phyloP scores from a whole-genome alignment of 2,797 vertebrate species.

The Hoplostethus mediterraneus region DNA sequence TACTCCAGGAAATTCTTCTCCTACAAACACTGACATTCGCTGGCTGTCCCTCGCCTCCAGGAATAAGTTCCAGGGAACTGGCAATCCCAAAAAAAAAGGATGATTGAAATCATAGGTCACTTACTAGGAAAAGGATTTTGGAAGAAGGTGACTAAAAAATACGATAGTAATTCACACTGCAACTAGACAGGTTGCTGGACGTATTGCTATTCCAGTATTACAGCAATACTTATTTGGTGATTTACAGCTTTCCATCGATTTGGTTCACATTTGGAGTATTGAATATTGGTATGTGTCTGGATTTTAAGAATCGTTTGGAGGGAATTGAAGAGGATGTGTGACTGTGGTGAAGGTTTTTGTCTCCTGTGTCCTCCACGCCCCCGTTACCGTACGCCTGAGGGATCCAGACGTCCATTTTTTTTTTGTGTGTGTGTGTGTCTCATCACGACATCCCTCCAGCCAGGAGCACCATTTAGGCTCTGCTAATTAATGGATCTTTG shows the following conservation, averaged over 20 bases:
- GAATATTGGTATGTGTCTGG: constrained; percentile 5
- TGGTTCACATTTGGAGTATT: constrained; percentile 11
- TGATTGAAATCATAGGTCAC: background rate
- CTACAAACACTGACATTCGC: constrained; percentile 30
- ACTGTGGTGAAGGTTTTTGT: constrained; percentile 3
- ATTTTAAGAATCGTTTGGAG: constrained; percentile 31
- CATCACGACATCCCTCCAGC: constrained; percentile 63
- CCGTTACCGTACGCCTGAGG: constrained; percentile 11
- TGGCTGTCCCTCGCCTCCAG: too few relatives aligned
- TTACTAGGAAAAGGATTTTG: too few relatives aligned
- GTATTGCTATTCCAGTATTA: too few relatives aligned
- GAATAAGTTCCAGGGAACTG: too few relatives aligned
- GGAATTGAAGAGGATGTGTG: constrained; percentile 25
- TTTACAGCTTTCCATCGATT: background rate
- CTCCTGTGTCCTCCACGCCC: constrained; percentile 49
- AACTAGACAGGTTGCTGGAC: too few relatives aligned
- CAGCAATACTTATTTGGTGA: too few relatives aligned
- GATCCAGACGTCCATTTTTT: constrained; percentile 33
- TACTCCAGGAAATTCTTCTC: constrained; percentile 63
- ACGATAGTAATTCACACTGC: too few relatives aligned
- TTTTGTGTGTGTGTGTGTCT: constrained; percentile 39
- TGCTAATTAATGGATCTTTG: constrained; percentile 77
- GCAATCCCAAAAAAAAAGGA: too few relatives aligned
- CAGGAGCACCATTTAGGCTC: constrained; percentile 64
- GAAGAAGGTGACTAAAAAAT: too few relatives aligned